These are phyloP conservation scores for Gavialis gangeticus DNA, from an alignment of 2,113 vertebrate genomes.

Conservation along the genomic window DNA sequence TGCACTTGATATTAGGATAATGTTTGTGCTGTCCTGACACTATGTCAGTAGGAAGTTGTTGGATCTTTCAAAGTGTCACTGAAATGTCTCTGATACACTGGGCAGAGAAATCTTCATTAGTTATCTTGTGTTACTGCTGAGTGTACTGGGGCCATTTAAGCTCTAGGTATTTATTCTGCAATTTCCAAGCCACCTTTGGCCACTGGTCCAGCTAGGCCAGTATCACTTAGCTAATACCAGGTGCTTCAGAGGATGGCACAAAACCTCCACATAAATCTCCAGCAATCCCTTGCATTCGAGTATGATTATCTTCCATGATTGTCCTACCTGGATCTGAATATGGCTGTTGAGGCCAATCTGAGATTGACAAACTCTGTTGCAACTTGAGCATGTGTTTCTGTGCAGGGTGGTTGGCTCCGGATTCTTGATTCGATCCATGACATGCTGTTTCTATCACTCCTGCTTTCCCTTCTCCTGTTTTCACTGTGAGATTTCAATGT, in stretches of 20 bases:
- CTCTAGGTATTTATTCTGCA: not conserved
- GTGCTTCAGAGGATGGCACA: not conserved
- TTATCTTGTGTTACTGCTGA: not conserved
- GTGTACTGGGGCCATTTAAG: not conserved
- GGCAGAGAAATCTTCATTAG: not conserved
- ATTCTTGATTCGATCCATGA: no score
- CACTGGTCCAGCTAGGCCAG: not conserved
- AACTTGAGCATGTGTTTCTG: no score
- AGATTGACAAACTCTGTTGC: no score
- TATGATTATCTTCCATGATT: no score
- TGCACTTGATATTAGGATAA: not conserved
- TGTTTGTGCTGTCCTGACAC: accelerated
- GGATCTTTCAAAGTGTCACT: not conserved
- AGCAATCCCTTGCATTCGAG: no score
- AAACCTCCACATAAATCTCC: not conserved
- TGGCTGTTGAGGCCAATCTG: no score
- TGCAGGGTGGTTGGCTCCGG: no score
- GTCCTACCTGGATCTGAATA: no score
- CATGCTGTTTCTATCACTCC: no score
- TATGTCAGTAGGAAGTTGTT: not conserved
- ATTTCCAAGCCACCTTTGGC: not conserved
- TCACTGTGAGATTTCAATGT: no score
- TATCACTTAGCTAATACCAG: not conserved
- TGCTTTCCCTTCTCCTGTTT: no score
- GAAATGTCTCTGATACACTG: not conserved